phyloP scores from a whole-genome alignment of 2,888 invertebrate genomes.

The Sphecodes monilicornis region DNA sequence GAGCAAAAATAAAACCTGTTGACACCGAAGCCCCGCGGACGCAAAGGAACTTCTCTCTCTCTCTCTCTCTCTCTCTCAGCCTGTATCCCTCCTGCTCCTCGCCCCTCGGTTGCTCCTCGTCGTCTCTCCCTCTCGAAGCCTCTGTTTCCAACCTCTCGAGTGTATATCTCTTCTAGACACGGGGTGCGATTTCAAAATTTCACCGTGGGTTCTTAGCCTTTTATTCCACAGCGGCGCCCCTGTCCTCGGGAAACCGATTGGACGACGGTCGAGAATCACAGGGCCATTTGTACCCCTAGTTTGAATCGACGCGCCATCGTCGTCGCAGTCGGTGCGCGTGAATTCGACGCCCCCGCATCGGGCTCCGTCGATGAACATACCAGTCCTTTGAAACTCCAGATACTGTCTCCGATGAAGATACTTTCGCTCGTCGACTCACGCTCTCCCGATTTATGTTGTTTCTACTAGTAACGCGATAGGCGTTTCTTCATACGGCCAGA shows the following conservation, averaged over 20 bases:
- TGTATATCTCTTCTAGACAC: conserved; percentile 27
- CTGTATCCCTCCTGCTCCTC: background rate
- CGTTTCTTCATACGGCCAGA: too few species aligned
- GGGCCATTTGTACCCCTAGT: background rate
- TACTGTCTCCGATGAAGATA: background rate
- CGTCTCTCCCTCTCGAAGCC: conserved; percentile 34
- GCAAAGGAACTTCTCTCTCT: conserved; percentile 68
- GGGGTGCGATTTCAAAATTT: conserved; percentile 43
- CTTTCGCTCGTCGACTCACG: too few species aligned
- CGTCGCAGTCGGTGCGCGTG: background rate
- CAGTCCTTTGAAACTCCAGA: background rate
- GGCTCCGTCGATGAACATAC: background rate
- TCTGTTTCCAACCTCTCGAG: conserved; percentile 48
- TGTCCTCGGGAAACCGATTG: background rate
- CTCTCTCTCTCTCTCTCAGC: conserved; percentile 39
- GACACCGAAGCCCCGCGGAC: conserved; percentile 80
- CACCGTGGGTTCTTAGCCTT: background rate
- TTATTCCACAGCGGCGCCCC: background rate
- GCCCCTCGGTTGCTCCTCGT: conserved; percentile 27
- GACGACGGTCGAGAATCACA: background rate
- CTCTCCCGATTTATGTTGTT: too few species aligned
- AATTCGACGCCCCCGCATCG: conserved; percentile 34
- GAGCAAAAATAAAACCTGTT: conserved; percentile 82
- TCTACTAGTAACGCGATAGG: too few species aligned
- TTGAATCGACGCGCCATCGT: conserved; percentile 15